Evolutionary conservation across 2,888 invertebrate species (phyloP).

Genomic region (Ditylenchus weischeri): DNA sequence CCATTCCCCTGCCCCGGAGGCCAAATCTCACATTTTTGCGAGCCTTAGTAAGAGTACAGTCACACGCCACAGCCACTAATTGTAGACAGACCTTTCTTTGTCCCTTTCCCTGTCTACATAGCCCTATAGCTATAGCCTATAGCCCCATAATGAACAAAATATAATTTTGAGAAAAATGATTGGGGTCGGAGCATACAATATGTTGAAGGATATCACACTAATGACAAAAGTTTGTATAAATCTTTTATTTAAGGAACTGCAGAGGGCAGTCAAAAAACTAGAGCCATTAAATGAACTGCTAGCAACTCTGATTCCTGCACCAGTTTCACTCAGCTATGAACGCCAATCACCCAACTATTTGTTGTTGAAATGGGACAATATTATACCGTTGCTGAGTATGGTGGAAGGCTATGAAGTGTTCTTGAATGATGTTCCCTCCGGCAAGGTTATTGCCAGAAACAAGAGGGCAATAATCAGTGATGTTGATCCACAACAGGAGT

Average conservation of each 20-base stretch:
- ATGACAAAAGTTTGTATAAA: no score
- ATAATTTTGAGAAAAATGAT: no score
- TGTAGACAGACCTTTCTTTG: no score
- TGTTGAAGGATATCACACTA: no score
- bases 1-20: no score
- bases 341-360: neutral
- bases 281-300: neutral
- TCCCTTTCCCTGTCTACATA: no score
- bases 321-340: constrained; percentile 1
- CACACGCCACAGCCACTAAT: no score
- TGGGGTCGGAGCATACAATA: no score
- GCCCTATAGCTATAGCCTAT: no score
- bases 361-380: constrained; percentile 10
- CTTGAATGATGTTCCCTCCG: constrained; percentile 8
- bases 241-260: constrained; percentile 2
- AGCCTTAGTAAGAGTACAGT: no score
- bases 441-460: constrained; percentile 2
- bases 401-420: constrained; percentile 12
- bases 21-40: no score
- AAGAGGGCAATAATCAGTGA: constrained; percentile 2
- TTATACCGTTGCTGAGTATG: constrained; percentile 12
- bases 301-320: constrained; percentile 4
- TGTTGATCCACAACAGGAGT: neutral
- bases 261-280: neutral
- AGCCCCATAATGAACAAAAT: no score